Percentiles rank a stretch among this genome's conserved stretches.
These are phyloP conservation scores for Lethocerus indicus DNA, from an alignment of 1,140 invertebrate species.

Conservation along the genomic window DNA sequence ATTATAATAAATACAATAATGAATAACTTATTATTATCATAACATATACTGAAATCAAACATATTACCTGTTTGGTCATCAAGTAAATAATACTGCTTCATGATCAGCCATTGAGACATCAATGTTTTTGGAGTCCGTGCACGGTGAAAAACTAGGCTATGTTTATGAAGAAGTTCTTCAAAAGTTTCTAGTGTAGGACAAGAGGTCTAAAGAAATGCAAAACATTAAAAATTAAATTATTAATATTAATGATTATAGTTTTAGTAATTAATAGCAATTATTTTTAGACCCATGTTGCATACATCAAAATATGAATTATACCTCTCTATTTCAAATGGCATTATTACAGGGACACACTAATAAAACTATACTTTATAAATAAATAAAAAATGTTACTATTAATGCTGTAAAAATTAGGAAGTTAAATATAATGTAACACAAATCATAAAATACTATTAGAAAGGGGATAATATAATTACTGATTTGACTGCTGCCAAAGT, in stretches of 20 bases:
- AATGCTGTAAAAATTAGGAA: background rate
- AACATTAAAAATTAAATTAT: background rate
- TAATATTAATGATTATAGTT: too few relatives aligned
- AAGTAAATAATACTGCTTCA: constrained; percentile 85
- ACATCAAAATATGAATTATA: too few relatives aligned
- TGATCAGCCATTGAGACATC: constrained; percentile 74
- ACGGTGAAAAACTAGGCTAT: constrained; percentile 71
- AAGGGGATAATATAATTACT: constrained; percentile 42
- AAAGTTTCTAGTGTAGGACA: constrained; percentile 61
- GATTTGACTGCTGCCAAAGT: constrained; percentile 65
- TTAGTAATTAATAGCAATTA: too few relatives aligned
- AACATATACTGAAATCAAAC: background rate
- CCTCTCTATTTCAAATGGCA: too few relatives aligned
- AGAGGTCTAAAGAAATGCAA: constrained; percentile 26
- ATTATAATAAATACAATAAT: too few relatives aligned
- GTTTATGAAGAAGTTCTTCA: constrained; percentile 69
- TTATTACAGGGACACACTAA: too few relatives aligned
- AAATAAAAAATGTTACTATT: too few relatives aligned
- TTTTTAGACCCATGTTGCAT: too few relatives aligned
- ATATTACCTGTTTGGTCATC: constrained; percentile 71
- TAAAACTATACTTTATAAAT: too few relatives aligned
- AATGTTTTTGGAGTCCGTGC: constrained; percentile 72
- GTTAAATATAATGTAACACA: background rate
- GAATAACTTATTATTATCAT: too few relatives aligned
- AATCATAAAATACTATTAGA: background rate